These are phyloP conservation scores for Cheirogaleus medius DNA, from an alignment of 2,113 vertebrate species.

Conservation along the genomic window DNA sequence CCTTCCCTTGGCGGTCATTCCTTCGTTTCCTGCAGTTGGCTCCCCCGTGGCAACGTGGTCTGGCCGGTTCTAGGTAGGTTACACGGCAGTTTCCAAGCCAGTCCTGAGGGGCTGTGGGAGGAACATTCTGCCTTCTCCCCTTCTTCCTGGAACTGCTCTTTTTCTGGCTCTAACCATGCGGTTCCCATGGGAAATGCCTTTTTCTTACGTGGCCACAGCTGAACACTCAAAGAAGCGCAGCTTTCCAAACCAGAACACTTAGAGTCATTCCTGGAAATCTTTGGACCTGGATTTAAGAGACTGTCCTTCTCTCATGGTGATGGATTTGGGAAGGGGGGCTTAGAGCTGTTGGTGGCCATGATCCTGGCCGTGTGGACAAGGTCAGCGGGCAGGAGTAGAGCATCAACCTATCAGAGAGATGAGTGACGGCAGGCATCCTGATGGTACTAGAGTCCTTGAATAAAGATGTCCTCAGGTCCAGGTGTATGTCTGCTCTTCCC, in stretches of 20 bases:
- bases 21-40: background rate
- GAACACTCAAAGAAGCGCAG: background rate
- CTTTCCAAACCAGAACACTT: background rate
- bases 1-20: background rate
- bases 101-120: background rate
- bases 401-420: background rate
- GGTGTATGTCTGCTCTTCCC: background rate
- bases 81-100: background rate
- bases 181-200: background rate
- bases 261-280: background rate
- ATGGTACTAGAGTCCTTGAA: background rate
- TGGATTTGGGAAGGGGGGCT: background rate
- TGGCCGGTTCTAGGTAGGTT: background rate
- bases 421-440: background rate
- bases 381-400: background rate
- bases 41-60: background rate
- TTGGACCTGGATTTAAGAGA: background rate
- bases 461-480: background rate
- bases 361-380: background rate
- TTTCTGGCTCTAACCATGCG: background rate
- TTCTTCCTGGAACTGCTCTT: background rate
- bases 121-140: background rate
- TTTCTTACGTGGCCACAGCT: background rate
- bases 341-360: background rate
- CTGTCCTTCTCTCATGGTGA: background rate